These are phyloP conservation scores for Macroramphosus scolopax DNA, from an alignment of 2,797 vertebrate species.

Conservation along the genomic window DNA sequence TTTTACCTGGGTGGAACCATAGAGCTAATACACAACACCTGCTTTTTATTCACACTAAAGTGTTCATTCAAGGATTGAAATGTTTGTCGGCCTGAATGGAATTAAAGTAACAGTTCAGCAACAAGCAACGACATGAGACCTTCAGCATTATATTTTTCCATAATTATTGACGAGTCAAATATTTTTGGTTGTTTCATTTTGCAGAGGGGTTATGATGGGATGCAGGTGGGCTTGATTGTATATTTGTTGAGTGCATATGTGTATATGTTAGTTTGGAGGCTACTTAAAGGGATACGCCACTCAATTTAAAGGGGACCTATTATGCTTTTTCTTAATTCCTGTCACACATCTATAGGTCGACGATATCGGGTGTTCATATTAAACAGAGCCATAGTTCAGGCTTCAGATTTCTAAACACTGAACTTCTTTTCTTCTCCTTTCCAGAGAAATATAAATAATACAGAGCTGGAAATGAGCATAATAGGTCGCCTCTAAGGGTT, in stretches of 20 bases:
- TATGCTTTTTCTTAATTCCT: neutral
- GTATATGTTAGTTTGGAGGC: constrained; percentile 53
- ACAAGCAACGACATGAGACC: constrained; percentile 20
- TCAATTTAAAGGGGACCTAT: constrained; percentile 25
- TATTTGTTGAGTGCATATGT: constrained; percentile 40
- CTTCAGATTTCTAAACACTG: no score
- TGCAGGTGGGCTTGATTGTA: constrained; percentile 46
- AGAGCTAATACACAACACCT: constrained; percentile 30
- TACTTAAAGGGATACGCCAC: constrained; percentile 69
- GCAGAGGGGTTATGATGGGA: constrained; percentile 37
- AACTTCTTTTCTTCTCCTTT: no score
- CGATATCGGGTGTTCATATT: neutral
- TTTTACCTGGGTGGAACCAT: constrained; percentile 34
- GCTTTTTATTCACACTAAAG: constrained; percentile 51
- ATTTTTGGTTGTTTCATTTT: constrained; percentile 44
- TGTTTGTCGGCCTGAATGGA: constrained; percentile 37
- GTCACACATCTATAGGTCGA: neutral
- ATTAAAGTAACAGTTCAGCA: constrained; percentile 18
- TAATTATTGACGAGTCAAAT: constrained; percentile 39
- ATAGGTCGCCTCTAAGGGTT: constrained; percentile 4
- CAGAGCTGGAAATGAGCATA: no score
- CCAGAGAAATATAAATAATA: no score
- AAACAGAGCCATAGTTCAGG: no score
- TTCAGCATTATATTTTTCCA: constrained; percentile 57
- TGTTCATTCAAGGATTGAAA: constrained; percentile 40